phyloP scores from a whole-genome alignment of 2,113 vertebrate genomes.

The Notiomystis cincta region DNA sequence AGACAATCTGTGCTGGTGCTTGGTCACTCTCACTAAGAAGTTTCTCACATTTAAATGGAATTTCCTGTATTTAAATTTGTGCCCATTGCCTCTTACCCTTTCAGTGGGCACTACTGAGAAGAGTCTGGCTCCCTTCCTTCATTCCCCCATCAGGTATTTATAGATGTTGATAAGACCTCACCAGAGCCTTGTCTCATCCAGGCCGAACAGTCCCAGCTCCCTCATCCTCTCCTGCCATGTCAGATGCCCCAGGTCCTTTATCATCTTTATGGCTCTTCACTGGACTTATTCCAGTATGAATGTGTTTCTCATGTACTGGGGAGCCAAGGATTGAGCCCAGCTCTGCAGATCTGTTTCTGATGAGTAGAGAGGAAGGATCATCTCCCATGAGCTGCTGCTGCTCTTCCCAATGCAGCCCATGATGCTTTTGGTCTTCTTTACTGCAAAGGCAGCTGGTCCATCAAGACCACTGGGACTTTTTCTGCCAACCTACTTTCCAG shows the following conservation, averaged over 20 bases:
- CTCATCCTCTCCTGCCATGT: not conserved
- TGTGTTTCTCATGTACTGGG: not conserved
- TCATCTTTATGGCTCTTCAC: not conserved
- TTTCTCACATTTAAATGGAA: not conserved
- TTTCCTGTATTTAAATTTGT: not conserved
- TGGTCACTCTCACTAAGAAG: not conserved
- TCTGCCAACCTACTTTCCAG: not conserved
- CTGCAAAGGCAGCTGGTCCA: not conserved
- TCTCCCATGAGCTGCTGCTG: not conserved
- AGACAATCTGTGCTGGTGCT: not conserved
- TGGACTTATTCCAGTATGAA: not conserved
- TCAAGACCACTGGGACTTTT: not conserved
- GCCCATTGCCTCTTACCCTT: not conserved
- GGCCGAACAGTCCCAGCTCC: not conserved
- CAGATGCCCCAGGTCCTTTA: not conserved
- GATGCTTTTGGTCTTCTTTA: not conserved
- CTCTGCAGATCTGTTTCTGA: not conserved
- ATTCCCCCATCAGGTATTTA: not conserved
- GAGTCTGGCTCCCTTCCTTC: not conserved
- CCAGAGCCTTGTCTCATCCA: not conserved
- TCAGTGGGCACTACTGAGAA: not conserved
- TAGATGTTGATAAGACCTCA: not conserved
- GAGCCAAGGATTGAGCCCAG: not conserved
- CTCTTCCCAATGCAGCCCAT: not conserved
- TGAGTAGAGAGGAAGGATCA: not conserved